These are phyloP conservation scores for Diglossa cyanea DNA, from an alignment of 2,797 vertebrate species.

Conservation along the genomic window DNA sequence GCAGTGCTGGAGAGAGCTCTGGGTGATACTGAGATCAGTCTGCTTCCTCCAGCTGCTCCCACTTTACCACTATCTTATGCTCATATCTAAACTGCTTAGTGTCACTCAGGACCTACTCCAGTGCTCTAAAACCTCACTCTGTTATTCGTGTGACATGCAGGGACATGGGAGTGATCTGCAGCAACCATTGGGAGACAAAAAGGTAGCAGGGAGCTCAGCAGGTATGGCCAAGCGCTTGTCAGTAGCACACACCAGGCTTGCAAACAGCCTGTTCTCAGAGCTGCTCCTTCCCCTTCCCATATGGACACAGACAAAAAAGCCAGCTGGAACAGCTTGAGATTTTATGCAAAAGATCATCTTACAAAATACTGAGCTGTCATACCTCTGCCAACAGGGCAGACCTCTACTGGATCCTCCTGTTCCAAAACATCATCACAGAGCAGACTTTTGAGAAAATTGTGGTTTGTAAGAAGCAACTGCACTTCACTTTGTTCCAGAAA, in stretches of 20 bases:
- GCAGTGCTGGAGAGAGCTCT: background rate
- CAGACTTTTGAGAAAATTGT: background rate
- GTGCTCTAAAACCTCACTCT: background rate
- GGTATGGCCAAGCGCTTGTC: background rate
- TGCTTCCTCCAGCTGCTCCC: background rate
- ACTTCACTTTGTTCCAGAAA: background rate
- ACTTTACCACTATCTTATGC: background rate
- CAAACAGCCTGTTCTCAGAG: background rate
- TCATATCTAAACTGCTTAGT: background rate
- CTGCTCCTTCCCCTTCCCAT: background rate
- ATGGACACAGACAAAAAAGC: background rate
- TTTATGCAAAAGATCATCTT: background rate
- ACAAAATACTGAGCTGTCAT: constrained; percentile 24
- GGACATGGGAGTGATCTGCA: background rate
- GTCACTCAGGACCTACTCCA: background rate
- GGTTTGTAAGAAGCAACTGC: background rate
- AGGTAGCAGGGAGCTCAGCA: background rate
- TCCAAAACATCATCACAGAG: background rate
- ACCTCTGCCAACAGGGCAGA: background rate
- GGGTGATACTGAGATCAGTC: background rate
- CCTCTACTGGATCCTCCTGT: background rate
- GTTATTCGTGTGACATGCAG: background rate
- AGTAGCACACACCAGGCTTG: background rate
- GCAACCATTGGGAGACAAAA: background rate
- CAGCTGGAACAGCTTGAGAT: background rate